Conservation (phyloP, 2,888 invertebrate genomes). For the Chaetogeoica ovagalla region DNA sequence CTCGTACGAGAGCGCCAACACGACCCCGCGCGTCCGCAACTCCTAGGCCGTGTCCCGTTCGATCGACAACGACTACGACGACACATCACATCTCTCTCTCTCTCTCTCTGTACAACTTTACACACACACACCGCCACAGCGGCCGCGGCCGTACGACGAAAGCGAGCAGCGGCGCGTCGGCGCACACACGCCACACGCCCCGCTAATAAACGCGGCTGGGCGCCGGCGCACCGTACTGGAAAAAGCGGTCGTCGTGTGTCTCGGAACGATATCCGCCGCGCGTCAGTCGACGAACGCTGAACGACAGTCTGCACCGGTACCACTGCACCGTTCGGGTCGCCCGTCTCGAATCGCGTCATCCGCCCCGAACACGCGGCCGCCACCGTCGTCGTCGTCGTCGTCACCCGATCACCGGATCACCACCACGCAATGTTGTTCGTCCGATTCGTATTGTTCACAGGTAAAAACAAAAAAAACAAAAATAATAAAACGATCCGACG, state of each 20-base stretch:
- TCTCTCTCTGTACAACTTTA: too few relatives aligned
- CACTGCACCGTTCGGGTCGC: not conserved
- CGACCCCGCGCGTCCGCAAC: too few relatives aligned
- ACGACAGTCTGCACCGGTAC: slow-evolving; percentile 30
- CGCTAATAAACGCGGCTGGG: too few relatives aligned
- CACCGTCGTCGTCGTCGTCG: not conserved
- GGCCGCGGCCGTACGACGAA: not conserved
- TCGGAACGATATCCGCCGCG: not conserved
- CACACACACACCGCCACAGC: not conserved
- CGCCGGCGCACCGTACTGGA: not conserved
- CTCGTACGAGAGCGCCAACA: too few relatives aligned
- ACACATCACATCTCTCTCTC: not conserved
- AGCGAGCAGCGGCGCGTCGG: not conserved
- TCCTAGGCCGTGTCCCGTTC: slow-evolving; percentile 5
- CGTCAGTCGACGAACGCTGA: slow-evolving; percentile 26
- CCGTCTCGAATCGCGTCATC: not conserved
- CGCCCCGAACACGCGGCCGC: slow-evolving; percentile 4
- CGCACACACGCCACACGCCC: not conserved
- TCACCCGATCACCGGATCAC: too few relatives aligned
- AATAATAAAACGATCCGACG: too few relatives aligned
- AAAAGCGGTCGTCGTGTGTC: not conserved
- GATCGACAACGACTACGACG: slow-evolving; percentile 25
- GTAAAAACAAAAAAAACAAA: too few relatives aligned
- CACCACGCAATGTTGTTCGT: not conserved
- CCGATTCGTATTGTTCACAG: slow-evolving; percentile 15